Conservation (phyloP, 2,113 vertebrate genomes). For the Hippoglossus stenolepis region DNA sequence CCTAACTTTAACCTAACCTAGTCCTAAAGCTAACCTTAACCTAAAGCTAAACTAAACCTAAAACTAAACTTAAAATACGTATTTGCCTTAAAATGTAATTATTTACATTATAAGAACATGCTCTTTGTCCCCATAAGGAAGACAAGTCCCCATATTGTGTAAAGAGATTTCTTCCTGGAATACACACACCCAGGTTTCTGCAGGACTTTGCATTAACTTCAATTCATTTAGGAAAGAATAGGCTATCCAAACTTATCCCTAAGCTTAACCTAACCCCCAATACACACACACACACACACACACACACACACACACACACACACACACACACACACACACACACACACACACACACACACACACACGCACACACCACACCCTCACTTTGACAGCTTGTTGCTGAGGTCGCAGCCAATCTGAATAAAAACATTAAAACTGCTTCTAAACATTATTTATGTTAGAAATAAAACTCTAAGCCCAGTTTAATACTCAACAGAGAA, state of each 20-base stretch:
- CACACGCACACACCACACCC: too few relatives aligned
- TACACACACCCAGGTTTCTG: too few relatives aligned
- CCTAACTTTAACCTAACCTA: not conserved
- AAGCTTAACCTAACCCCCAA: not conserved
- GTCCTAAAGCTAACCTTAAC: not conserved
- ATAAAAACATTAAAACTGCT: too few relatives aligned
- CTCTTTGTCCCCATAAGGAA: too few relatives aligned
- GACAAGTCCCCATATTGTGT: too few relatives aligned
- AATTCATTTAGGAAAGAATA: not conserved
- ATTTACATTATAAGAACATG: too few relatives aligned
- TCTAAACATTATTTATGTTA: too few relatives aligned
- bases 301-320: too few relatives aligned
- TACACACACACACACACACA: too few relatives aligned
- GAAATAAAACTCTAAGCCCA: not conserved
- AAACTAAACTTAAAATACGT: not conserved
- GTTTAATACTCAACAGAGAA: not conserved
- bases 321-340: too few relatives aligned
- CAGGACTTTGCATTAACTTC: not conserved
- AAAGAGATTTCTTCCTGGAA: not conserved
- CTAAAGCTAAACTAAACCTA: not conserved
- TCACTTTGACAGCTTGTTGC: constrained; percentile 1
- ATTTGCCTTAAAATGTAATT: too few relatives aligned
- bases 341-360: too few relatives aligned
- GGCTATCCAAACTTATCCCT: not conserved
- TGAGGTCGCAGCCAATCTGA: not conserved